A percentile compares a stretch with the other conserved stretches of the same genome.
These are phyloP conservation scores for Pteria penguin DNA, from an alignment of 2,888 invertebrate species.

Conservation along the genomic window DNA sequence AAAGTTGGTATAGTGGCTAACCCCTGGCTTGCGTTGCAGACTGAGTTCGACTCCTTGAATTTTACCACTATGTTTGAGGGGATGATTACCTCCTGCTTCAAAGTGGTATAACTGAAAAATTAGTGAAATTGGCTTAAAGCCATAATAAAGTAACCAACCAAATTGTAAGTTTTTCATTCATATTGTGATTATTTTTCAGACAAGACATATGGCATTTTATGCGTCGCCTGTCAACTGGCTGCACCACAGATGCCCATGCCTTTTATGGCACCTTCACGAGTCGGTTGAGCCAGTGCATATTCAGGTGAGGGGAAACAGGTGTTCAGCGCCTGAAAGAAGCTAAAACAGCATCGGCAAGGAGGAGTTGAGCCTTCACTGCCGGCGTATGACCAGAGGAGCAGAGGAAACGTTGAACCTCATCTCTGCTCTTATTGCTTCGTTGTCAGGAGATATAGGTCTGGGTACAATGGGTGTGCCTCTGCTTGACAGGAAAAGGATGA, in stretches of 20 bases:
- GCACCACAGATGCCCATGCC: conserved; percentile 37
- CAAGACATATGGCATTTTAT: conserved; percentile 52
- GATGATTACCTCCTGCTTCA: too few species aligned
- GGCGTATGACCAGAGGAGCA: conserved; percentile 31
- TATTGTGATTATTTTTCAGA: too few species aligned
- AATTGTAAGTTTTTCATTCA: too few species aligned
- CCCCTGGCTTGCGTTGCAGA: too few species aligned
- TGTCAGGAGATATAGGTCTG: conserved; percentile 20
- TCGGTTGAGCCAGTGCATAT: not conserved
- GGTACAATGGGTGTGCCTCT: conserved; percentile 48
- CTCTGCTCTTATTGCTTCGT: conserved; percentile 21
- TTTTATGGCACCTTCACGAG: conserved; percentile 45
- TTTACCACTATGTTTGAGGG: too few species aligned
- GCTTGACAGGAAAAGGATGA: conserved; percentile 29
- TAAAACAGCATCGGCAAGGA: conserved; percentile 35
- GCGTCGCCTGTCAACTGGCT: conserved; percentile 28
- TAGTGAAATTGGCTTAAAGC: too few species aligned
- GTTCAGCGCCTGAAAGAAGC: conserved; percentile 22
- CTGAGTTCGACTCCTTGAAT: too few species aligned
- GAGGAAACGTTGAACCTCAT: conserved; percentile 26
- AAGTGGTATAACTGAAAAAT: too few species aligned
- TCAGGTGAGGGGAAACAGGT: conserved; percentile 39
- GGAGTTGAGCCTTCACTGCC: conserved; percentile 48
- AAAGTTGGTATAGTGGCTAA: too few species aligned
- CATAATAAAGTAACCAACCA: too few species aligned